Base-by-base conservation (phyloP, 2,113 vertebrate genomes). In the Dicerorhinus sumatrensis region DNA sequence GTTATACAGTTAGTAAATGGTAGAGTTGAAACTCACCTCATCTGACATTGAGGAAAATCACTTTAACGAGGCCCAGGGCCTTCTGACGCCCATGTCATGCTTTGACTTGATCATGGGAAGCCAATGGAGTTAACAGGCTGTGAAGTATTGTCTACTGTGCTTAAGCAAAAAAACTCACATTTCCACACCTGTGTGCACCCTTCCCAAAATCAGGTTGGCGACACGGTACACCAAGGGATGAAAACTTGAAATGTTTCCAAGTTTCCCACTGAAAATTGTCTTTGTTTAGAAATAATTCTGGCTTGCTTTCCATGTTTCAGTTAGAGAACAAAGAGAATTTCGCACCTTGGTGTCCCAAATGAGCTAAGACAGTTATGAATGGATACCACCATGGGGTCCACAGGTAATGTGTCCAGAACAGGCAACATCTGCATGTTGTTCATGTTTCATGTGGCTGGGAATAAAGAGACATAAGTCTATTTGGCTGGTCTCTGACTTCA, bases 81-180 rank as follows among this genome's bases (percentile, higher is more conserved):
- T 83, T 69, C 54, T 67, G 36, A 54, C 5, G 23, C 12, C 29
- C 39, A 17, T 1, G 54, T 20, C 29, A 60, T 0, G 51, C 29
- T 63, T 14, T n/a, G 29, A 16, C 27, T 29, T 25, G 10, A 51
- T 20, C 39, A 62, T 0, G 21, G 27, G 46, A 72, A 67, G 29
- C 54, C 81, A 46, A 67, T 0, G 33, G 75, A 67, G 77, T 8
- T 11, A 4, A 67, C 0, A 17, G 62, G 33, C 27, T 62, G 58
- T 54, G 10, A 90, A 79, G 33, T 25, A 36, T 2, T 17, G 21
- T 3, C 11, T 29, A 58, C 6, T 21, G 63, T 72, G 94, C 21
- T 70, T 46, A 8, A 60, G 85, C 76, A 76, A 82, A 89, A 84
- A 92, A 86, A 65, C 13, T 9, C 69, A 39, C 36, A 81, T 79